phyloP scores from a whole-genome alignment of 1,140 invertebrate genomes.

The Caerostris darwini region DNA sequence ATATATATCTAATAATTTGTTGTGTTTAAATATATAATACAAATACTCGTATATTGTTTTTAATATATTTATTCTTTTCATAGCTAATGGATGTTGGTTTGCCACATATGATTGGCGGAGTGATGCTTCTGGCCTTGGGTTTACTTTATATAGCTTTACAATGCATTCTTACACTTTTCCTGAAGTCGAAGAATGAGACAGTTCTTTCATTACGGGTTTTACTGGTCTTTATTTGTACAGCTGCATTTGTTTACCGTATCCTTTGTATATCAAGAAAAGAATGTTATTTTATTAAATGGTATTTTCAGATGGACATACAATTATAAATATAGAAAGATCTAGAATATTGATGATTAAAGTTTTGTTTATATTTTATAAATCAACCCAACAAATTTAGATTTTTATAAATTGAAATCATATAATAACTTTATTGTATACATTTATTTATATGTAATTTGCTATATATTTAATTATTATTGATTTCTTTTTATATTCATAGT shows the following conservation, averaged over 20 bases:
- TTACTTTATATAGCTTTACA: slow-evolving; percentile 60
- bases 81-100: slow-evolving; percentile 72
- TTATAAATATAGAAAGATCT: no score
- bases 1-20: no score
- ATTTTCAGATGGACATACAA: no score
- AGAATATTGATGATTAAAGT: neutral
- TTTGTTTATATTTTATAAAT: neutral
- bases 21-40: no score
- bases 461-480: no score
- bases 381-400: neutral
- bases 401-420: no score
- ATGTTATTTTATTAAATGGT: neutral
- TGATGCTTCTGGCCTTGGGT: slow-evolving; percentile 60
- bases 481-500: no score
- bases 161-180: slow-evolving; percentile 61
- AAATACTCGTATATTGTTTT: no score
- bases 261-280: slow-evolving; percentile 17
- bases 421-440: no score
- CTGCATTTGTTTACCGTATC: slow-evolving; percentile 72
- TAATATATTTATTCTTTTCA: neutral
- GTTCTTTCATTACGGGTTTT: slow-evolving; percentile 42
- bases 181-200: slow-evolving; percentile 46
- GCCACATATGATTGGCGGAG: slow-evolving; percentile 70
- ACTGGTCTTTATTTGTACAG: slow-evolving; percentile 46
- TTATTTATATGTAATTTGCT: no score